A percentile compares a stretch with the other conserved stretches of the same genome.
Conservation (phyloP, 2,888 invertebrate species). For the Euplexia lucipara region DNA sequence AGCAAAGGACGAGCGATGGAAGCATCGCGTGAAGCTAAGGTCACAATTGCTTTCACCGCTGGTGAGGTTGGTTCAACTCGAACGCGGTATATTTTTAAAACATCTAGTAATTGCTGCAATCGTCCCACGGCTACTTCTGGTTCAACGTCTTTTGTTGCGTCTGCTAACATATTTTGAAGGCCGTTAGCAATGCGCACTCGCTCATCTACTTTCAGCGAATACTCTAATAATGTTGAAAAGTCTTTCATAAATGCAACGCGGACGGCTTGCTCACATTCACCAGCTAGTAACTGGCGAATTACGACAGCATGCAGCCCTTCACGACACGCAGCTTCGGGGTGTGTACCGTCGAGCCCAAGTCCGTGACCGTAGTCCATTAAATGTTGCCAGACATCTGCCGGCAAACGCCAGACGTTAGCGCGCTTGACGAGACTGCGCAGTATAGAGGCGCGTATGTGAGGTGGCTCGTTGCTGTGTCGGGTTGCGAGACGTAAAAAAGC, state of each 20-base stretch:
- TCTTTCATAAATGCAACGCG: conserved; percentile 69
- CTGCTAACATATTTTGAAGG: conserved; percentile 64
- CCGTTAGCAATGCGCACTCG: conserved; percentile 60
- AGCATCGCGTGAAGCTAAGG: conserved; percentile 62
- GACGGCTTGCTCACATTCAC: conserved; percentile 58
- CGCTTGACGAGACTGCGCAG: conserved; percentile 80
- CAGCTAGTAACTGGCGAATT: conserved; percentile 72
- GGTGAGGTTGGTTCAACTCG: conserved; percentile 62
- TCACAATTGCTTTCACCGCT: conserved; percentile 64
- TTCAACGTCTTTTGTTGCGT: conserved; percentile 54
- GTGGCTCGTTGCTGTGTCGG: conserved; percentile 76
- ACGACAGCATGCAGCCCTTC: conserved; percentile 81
- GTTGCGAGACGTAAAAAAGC: conserved; percentile 71
- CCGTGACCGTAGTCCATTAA: conserved; percentile 75
- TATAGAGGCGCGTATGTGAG: conserved; percentile 76
- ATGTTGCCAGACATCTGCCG: conserved; percentile 72
- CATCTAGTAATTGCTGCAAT: conserved; percentile 69
- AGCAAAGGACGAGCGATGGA: conserved; percentile 37
- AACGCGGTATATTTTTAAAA: conserved; percentile 69
- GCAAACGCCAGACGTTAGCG: conserved; percentile 76
- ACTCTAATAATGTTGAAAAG: conserved; percentile 74
- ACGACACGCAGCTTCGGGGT: conserved; percentile 69
- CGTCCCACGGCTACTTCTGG: conserved; percentile 43
- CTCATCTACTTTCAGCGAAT: conserved; percentile 71
- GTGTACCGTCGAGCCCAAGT: conserved; percentile 78